Evolutionary conservation across 2,888 invertebrate species (phyloP), one percentile per base, ranked within the genome.

Genomic region (Dicranocentrus wangi): DNA sequence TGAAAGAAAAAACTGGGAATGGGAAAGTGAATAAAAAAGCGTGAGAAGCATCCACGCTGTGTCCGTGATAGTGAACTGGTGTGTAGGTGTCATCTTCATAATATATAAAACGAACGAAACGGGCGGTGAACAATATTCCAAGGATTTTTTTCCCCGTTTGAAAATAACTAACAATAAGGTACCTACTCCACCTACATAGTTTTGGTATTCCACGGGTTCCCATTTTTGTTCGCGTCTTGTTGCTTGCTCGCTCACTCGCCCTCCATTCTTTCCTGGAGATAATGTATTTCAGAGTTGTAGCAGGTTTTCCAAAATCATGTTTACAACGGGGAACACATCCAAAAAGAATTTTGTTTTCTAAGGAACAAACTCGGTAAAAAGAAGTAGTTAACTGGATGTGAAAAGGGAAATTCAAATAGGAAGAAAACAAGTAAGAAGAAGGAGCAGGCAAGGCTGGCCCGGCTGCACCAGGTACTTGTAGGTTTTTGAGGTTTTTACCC

Each of bases 401-500:
- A 61, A 61, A 32, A 61, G 61, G 32, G 23, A 61, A 61, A 27
- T 61, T 28, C 27, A 28, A n/a, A 32, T 17, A 61, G 61, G 39
- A n/a, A 65, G 65, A 65, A 65, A 65, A 19, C n/a, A 8, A 10
- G 42, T n/a, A 42, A 42, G 42, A 58, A 21, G 23, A 65, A 7
- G 42, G 15, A 69, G 32, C 8, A 19, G 61, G 7, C 8, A 5
- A 25, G 8, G 23, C 43, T n/a, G 51, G 7, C 3, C 10, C 58
- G 66, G 43, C 32, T 15, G 66, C 66, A 47, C 47, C 61, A 78
- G 77, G 70, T 78, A 78, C 77, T 70, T 78, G 70, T 78, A 53
- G 66, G 77, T 58, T 61, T 77, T 78, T 66, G 66, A 55, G 65
- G 69, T 69, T 78, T 77, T 69, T 78, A 53, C 60, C 68, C 60